Conservation (phyloP, 2,888 invertebrate species). For the Drosophila acutilabella region DNA sequence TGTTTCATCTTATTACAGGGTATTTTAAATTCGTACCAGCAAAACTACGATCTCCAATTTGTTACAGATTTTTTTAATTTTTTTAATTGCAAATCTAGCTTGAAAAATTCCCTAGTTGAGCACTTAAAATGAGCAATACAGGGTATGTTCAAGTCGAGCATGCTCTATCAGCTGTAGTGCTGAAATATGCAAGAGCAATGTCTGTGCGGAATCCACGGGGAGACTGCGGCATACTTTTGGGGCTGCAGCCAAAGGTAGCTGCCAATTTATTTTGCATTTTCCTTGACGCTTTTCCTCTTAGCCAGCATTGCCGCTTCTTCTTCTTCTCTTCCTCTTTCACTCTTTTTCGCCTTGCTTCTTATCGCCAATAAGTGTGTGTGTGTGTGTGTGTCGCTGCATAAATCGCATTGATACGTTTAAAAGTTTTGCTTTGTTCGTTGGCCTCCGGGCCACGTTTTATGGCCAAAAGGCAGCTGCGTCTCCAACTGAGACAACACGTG, state of each 20-base stretch:
- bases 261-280: constrained; percentile 78
- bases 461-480: constrained; percentile 52
- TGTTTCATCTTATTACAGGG: no score
- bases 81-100: no score
- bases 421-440: constrained; percentile 58
- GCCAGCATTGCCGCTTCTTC: constrained; percentile 4
- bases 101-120: no score
- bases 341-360: constrained; percentile 18
- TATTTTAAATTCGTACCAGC: neutral
- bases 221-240: constrained; percentile 21
- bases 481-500: constrained; percentile 51
- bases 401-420: constrained; percentile 77
- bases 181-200: constrained; percentile 64
- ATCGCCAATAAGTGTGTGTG: constrained; percentile 27
- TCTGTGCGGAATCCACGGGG: constrained; percentile 31
- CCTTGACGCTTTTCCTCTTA: constrained; percentile 33
- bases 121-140: no score
- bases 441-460: constrained; percentile 54
- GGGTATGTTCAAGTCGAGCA: constrained; percentile 1
- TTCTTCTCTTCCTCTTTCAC: constrained; percentile 7
- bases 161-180: constrained; percentile 20
- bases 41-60: no score
- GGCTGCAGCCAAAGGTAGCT: constrained; percentile 68
- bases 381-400: constrained; percentile 62
- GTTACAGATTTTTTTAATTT: no score